A percentile compares a stretch with the other conserved stretches of the same genome.
Evolutionary conservation across 2,113 vertebrate genomes (phyloP).

Genomic region (Microtus oregoni): DNA sequence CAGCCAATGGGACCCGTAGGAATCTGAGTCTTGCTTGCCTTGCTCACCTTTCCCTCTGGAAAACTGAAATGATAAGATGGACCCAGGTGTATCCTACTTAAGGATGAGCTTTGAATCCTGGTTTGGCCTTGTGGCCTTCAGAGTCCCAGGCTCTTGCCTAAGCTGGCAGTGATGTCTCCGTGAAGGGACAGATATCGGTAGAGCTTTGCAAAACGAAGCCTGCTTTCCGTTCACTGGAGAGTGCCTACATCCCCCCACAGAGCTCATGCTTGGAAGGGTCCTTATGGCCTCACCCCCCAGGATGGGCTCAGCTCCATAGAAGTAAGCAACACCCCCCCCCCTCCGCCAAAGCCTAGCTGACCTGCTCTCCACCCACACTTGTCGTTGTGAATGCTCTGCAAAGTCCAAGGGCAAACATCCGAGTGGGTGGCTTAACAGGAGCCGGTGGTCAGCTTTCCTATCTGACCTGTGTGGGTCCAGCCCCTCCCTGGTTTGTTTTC

Average conservation of each 20-base stretch:
- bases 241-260: not conserved
- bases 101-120: not conserved
- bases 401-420: not conserved
- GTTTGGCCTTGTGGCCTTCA: not conserved
- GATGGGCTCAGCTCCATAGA: not conserved
- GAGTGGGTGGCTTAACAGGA: accelerated
- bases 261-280: not conserved
- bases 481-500: not conserved
- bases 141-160: not conserved
- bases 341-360: not conserved
- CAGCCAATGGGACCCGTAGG: not conserved
- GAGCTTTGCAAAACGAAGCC: not conserved
- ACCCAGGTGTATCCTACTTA: not conserved
- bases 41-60: not conserved
- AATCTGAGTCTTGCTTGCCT: not conserved
- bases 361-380: not conserved
- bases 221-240: not conserved
- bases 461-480: not conserved
- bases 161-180: not conserved
- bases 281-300: not conserved
- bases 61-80: not conserved
- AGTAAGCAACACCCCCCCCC: not conserved
- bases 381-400: not conserved
- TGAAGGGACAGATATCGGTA: not conserved
- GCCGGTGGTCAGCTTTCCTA: not conserved